These are phyloP conservation scores for Nothocercus nigrocapillus DNA, from an alignment of 2,113 vertebrate species.

Conservation along the genomic window DNA sequence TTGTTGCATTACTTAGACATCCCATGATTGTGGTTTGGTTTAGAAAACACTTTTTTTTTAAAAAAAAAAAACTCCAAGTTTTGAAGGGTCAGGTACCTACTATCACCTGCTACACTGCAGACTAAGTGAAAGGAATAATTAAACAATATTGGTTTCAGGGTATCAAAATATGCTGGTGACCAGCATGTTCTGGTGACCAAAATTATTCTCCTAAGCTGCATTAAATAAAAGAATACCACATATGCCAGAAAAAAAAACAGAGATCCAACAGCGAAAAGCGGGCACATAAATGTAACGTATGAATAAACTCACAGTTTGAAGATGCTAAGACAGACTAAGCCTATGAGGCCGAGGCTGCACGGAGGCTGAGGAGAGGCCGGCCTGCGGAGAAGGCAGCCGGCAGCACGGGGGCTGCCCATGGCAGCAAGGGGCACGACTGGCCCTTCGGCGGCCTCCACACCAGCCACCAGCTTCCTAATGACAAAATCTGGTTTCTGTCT, in stretches of 20 bases:
- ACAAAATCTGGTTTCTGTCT: not conserved
- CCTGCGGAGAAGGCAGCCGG: not conserved
- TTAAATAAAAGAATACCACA: not conserved
- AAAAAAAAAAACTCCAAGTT: too few relatives aligned
- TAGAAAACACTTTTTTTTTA: not conserved
- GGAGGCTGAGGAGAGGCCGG: not conserved
- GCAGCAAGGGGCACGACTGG: not conserved
- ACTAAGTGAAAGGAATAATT: not conserved
- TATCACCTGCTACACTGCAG: not conserved
- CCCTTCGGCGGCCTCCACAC: not conserved
- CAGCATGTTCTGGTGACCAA: rapidly evolving
- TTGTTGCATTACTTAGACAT: not conserved
- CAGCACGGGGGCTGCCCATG: too few relatives aligned
- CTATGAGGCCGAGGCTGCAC: not conserved
- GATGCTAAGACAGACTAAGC: not conserved
- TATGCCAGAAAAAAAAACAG: rapidly evolving
- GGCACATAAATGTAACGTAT: not conserved
- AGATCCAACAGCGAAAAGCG: not conserved
- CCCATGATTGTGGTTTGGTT: not conserved
- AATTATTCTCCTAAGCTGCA: not conserved
- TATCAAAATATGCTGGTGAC: not conserved
- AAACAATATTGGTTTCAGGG: not conserved
- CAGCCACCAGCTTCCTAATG: not conserved
- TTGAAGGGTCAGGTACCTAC: not conserved
- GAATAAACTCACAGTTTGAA: not conserved